phyloP scores from a whole-genome alignment of 2,888 invertebrate species.

The Caenorhabditis plicata region DNA sequence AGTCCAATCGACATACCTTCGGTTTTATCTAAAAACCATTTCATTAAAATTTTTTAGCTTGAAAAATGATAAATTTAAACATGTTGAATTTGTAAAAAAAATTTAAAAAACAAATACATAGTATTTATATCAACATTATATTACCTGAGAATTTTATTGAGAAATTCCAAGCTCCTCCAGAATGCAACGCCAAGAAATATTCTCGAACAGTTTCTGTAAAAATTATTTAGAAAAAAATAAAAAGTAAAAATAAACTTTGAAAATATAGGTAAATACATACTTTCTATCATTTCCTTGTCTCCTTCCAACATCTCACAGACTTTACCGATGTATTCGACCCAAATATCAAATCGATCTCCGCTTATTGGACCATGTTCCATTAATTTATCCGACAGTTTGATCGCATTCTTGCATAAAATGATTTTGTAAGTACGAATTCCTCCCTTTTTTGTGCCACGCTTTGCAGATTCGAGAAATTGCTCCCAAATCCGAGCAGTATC shows the following conservation, averaged over 20 bases:
- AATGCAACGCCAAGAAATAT: constrained; percentile 20
- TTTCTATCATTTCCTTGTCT: constrained; percentile 16
- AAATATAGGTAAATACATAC: constrained; percentile 16
- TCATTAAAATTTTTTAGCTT: constrained; percentile 23
- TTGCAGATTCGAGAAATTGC: constrained; percentile 8
- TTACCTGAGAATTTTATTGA: constrained; percentile 17
- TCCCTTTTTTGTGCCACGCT: constrained; percentile 2
- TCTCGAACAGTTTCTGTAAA: constrained; percentile 21
- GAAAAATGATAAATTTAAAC: constrained; percentile 23
- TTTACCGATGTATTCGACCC: constrained; percentile 11
- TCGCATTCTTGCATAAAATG: constrained; percentile 3
- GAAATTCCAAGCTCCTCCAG: constrained; percentile 18
- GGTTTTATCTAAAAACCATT: constrained; percentile 24
- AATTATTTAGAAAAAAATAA: no score
- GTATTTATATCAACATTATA: constrained; percentile 20
- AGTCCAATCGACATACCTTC: constrained; percentile 22
- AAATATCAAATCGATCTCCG: constrained; percentile 8
- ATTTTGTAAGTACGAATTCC: constrained; percentile 5
- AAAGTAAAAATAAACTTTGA: no score
- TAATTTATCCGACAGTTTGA: constrained; percentile 12
- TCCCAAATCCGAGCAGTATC: constrained; percentile 3
- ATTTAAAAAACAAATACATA: constrained; percentile 12
- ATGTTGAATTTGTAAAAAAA: constrained; percentile 24
- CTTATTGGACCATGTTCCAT: neutral
- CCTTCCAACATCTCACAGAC: constrained; percentile 15